Percentiles rank a stretch among this genome's conserved stretches.
Evolutionary conservation across 2,113 vertebrate genomes (phyloP).

Genomic region (Pao palembangensis): DNA sequence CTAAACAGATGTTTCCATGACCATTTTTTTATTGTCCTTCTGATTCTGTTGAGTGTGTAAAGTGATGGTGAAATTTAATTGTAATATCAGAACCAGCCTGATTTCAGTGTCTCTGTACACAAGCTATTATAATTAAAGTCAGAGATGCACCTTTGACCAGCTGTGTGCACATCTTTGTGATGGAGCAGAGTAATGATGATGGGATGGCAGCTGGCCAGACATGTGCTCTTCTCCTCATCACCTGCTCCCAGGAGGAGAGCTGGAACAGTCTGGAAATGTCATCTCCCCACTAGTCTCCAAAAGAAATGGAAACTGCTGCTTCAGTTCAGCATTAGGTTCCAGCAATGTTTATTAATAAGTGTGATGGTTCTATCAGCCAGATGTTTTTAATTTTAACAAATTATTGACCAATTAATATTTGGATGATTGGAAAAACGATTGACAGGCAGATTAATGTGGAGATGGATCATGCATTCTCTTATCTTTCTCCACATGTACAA

Average conservation of each 20-base stretch:
- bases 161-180: slow-evolving; percentile 18
- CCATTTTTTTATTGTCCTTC: slow-evolving; percentile 2
- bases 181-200: slow-evolving; percentile 7
- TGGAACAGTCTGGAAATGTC: slow-evolving; percentile 27
- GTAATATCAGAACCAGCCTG: slow-evolving; percentile 1
- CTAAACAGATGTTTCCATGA: not conserved
- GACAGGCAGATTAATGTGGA: no score
- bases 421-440: no score
- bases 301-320: slow-evolving; percentile 2
- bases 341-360: slow-evolving; percentile 4
- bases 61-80: not conserved
- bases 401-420: no score
- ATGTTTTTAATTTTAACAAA: no score
- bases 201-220: slow-evolving; percentile 18
- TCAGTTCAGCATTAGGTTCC: not conserved
- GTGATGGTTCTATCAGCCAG: no score
- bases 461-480: no score
- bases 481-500: no score
- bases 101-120: not conserved
- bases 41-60: no score
- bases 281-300: not conserved
- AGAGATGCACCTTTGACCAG: not conserved
- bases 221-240: slow-evolving; percentile 11
- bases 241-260: slow-evolving; percentile 3
- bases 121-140: not conserved